These are phyloP conservation scores for Ganaspis sp. DNA, from an alignment of 1,140 invertebrate species.

Conservation along the genomic window DNA sequence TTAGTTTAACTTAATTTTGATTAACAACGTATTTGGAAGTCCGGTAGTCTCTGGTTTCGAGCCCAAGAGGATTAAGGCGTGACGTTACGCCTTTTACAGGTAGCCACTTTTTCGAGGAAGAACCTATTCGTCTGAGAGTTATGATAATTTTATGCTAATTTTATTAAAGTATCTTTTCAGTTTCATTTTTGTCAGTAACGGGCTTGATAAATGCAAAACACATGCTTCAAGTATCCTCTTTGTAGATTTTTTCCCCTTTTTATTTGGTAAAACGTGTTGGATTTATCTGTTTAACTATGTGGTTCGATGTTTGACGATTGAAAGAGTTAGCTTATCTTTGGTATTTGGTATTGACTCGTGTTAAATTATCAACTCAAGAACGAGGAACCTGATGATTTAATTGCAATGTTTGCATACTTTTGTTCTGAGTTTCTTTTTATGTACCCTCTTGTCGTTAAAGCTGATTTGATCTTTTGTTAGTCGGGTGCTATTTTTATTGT, in stretches of 20 bases:
- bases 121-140: not conserved
- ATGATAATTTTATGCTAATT: conserved; percentile 24
- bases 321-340: not conserved
- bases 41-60: conserved; percentile 7
- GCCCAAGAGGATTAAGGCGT: not conserved
- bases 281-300: not conserved
- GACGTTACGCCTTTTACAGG: conserved; percentile 24
- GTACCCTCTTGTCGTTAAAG: too few relatives aligned
- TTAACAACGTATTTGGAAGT: not conserved
- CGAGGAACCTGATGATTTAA: not conserved
- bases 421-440: not conserved
- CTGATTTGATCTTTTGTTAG: too few relatives aligned
- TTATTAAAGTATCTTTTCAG: conserved; percentile 24
- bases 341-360: not conserved
- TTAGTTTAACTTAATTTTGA: conserved; percentile 29
- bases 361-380: not conserved
- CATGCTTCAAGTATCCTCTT: not conserved
- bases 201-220: conserved; percentile 16
- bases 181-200: conserved; percentile 16
- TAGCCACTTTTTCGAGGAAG: conserved; percentile 21
- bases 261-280: not conserved
- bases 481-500: too few relatives aligned
- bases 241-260: not conserved
- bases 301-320: not conserved
- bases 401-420: not conserved